Percentiles rank a stretch among this genome's conserved stretches.
phyloP scores from a whole-genome alignment of 2,113 vertebrate genomes.

The Holacanthus passer region DNA sequence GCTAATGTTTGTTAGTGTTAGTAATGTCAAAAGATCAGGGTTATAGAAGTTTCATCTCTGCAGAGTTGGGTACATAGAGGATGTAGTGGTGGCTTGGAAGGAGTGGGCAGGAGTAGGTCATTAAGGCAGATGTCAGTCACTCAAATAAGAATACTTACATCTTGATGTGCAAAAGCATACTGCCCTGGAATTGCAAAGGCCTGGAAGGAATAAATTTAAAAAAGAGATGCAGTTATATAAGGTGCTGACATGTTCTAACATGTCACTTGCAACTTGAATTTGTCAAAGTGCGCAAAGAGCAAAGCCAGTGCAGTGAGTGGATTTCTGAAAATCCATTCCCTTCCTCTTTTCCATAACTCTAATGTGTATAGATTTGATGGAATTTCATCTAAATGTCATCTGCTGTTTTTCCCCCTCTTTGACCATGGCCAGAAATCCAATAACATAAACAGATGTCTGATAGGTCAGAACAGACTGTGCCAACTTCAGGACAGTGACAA shows the following conservation, averaged over 20 bases:
- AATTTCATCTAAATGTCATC: constrained; percentile 77
- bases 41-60: constrained; percentile 64
- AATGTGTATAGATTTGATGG: constrained; percentile 73
- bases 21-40: constrained; percentile 66
- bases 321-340: constrained; percentile 62
- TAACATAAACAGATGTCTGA: constrained; percentile 76
- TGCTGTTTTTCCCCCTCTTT: constrained; percentile 51
- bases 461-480: constrained; percentile 65
- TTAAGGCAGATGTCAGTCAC: constrained; percentile 49
- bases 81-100: constrained; percentile 65
- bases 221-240: constrained; percentile 38
- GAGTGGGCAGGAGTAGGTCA: constrained; percentile 70
- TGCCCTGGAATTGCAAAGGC: constrained; percentile 93
- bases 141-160: constrained; percentile 87
- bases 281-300: constrained; percentile 4
- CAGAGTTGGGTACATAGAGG: constrained; percentile 67
- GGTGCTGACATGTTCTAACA: constrained; percentile 25
- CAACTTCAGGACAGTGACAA: constrained; percentile 62
- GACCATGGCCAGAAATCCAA: constrained; percentile 70
- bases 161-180: constrained; percentile 93
- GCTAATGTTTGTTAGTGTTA: constrained; percentile 74
- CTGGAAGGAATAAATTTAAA: constrained; percentile 82
- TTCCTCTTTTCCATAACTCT: constrained; percentile 52
- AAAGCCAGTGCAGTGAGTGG: constrained; percentile 13
- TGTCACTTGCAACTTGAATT: constrained; percentile 37